Evolutionary conservation across 2,888 invertebrate genomes (phyloP), one percentile per base, ranked within the genome.

Genomic region (Eristalis intricaria): DNA sequence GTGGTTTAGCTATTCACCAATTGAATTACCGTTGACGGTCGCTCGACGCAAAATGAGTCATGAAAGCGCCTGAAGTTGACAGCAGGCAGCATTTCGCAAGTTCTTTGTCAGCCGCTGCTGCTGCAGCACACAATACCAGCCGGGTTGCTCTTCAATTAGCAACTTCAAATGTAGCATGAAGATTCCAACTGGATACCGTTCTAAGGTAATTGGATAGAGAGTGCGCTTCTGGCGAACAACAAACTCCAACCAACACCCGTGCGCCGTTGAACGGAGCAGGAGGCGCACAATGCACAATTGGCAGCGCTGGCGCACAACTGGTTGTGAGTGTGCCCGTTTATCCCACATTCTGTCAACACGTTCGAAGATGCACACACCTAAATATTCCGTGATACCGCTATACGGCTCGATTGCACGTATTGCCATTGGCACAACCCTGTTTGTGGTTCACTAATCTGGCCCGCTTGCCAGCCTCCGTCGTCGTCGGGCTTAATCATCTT

Each of bases 321-420:
- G 86, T 83, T 81, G 38, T 77, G 32, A 32, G 63, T 77, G 85
- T 81, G 73, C 85, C 69, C 77, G 81, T 85, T 81, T 68, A 80
- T 76, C 22, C 70, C 70, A 76, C 65, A 23, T 26, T 77, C 73
- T 85, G 85, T 85, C 85, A 77, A 81, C 85, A 85, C 50, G 81
- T 40, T 77, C 23, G 23, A 35, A 76, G 81, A 76, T 85, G 76
- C 50, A 29, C 78, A 79, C 82, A 82, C 74, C 74, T 86, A 64
- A 75, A 86, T 82, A 71, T 71, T 66, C 23, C 78, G 66, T 63
- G 75, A 86, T 82, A 79, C 86, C 82, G 86, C 75, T 82, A 78
- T 26, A 19, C 13, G 26, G 3, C 19, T 50, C 43, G 43, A n/a
- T 43, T 65, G 4, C 61, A 15, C 61, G 38, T 32, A 64, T 85